These are phyloP conservation scores for Crocuta crocuta DNA, from an alignment of 2,113 vertebrate genomes.

Conservation along the genomic window DNA sequence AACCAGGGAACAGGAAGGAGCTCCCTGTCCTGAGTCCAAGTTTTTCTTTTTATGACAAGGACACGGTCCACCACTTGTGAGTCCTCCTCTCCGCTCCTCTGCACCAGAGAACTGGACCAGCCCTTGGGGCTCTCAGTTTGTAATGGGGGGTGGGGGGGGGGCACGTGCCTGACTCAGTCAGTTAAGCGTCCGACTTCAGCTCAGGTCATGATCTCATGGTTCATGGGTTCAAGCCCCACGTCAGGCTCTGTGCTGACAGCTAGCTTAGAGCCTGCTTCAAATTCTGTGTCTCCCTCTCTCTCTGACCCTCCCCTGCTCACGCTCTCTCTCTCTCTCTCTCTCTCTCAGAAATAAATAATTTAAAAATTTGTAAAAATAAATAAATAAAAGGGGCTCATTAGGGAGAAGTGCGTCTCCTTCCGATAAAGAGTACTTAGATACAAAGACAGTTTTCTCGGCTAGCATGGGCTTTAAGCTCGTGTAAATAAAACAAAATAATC, in stretches of 20 bases:
- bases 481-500: background rate
- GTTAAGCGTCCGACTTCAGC: too few species aligned
- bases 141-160: background rate
- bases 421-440: background rate
- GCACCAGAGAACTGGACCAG: background rate
- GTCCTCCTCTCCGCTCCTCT: background rate
- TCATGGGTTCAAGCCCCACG: too few species aligned
- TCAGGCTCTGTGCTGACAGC: too few species aligned
- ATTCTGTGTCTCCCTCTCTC: too few species aligned
- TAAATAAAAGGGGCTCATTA: background rate
- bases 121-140: fast-evolving
- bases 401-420: background rate
- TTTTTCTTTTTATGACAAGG: background rate
- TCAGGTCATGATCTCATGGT: too few species aligned
- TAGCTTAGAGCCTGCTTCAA: too few species aligned
- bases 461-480: background rate
- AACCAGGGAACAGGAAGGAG: background rate
- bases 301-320: too few species aligned
- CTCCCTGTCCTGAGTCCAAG: background rate
- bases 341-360: too few species aligned
- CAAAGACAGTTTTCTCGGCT: background rate
- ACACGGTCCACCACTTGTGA: background rate
- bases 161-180: too few species aligned
- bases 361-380: too few species aligned
- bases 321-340: too few species aligned